These are phyloP conservation scores for Cetonia aurata DNA, from an alignment of 2,888 invertebrate genomes.

Conservation along the genomic window DNA sequence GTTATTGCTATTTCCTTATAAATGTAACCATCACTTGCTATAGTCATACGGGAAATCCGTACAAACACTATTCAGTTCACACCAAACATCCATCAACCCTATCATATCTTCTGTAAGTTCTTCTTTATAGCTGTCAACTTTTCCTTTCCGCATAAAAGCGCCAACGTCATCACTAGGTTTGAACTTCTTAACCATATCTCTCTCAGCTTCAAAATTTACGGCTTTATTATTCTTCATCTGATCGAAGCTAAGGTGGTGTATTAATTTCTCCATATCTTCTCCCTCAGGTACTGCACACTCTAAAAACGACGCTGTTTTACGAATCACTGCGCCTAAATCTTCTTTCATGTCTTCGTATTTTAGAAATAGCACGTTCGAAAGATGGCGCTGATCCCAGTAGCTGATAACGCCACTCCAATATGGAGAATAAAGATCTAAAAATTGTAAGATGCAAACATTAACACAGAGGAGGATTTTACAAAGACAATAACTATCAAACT, in stretches of 20 bases:
- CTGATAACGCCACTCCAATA: conserved; percentile 60
- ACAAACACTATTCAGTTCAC: conserved; percentile 71
- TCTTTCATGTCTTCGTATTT: conserved; percentile 61
- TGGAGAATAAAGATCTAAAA: conserved; percentile 55
- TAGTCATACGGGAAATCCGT: conserved; percentile 65
- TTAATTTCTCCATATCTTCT: conserved; percentile 62
- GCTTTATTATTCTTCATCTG: conserved; percentile 69
- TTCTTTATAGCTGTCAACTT: conserved; percentile 62
- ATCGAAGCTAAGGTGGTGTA: conserved; percentile 67
- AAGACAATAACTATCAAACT: too few relatives aligned
- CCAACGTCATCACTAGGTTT: conserved; percentile 61
- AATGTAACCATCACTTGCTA: too few relatives aligned
- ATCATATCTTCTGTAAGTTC: conserved; percentile 80
- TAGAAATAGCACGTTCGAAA: conserved; percentile 59
- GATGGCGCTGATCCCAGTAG: conserved; percentile 60
- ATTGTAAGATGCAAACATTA: too few relatives aligned
- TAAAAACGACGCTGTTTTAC: conserved; percentile 65
- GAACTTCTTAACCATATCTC: conserved; percentile 18
- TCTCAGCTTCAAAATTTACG: conserved; percentile 62
- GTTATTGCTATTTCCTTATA: too few relatives aligned
- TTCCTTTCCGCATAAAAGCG: conserved; percentile 67
- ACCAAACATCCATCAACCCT: conserved; percentile 80
- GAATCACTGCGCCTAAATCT: conserved; percentile 66
- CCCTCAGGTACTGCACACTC: conserved; percentile 59
- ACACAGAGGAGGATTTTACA: too few relatives aligned